Percentiles rank a stretch among this genome's conserved stretches.
Evolutionary conservation across 2,888 invertebrate genomes (phyloP).

Genomic region (Strigamia maritima): DNA sequence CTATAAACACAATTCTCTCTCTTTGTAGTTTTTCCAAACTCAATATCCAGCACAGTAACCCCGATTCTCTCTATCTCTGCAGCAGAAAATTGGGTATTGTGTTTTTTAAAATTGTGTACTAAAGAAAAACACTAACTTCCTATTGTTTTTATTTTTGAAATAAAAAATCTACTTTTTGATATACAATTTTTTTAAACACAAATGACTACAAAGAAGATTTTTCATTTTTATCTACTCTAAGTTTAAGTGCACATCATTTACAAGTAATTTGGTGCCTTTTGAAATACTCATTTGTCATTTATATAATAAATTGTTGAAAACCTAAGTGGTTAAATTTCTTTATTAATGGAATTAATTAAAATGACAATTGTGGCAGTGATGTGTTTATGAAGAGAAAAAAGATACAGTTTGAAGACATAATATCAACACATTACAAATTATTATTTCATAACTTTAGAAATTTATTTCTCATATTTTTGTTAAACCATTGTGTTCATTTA

Average conservation of each 20-base stretch:
- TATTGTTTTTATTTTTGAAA: too few relatives aligned
- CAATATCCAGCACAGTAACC: too few relatives aligned
- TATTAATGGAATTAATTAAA: conserved; percentile 3
- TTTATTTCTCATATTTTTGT: too few relatives aligned
- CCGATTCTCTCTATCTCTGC: too few relatives aligned
- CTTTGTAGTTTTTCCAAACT: too few relatives aligned
- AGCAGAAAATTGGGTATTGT: too few relatives aligned
- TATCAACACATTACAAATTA: background rate
- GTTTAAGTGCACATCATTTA: conserved; percentile 4
- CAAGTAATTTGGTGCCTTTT: background rate
- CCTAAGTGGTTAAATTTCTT: background rate
- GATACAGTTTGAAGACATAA: too few relatives aligned
- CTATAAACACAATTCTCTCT: too few relatives aligned
- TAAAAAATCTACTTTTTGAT: background rate
- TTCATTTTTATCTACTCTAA: background rate
- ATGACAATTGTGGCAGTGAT: conserved; percentile 3
- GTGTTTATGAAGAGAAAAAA: background rate
- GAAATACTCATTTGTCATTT: background rate
- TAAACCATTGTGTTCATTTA: background rate
- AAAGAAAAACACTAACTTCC: too few relatives aligned
- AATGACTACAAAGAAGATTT: background rate
- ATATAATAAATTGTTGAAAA: conserved; percentile 12
- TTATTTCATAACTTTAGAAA: background rate
- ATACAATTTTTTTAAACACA: background rate
- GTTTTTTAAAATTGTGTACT: too few relatives aligned